A percentile compares a stretch with the other conserved stretches of the same genome.
Evolutionary conservation across 2,113 vertebrate genomes (phyloP).

Genomic region (Urocynchramus pylzowi): DNA sequence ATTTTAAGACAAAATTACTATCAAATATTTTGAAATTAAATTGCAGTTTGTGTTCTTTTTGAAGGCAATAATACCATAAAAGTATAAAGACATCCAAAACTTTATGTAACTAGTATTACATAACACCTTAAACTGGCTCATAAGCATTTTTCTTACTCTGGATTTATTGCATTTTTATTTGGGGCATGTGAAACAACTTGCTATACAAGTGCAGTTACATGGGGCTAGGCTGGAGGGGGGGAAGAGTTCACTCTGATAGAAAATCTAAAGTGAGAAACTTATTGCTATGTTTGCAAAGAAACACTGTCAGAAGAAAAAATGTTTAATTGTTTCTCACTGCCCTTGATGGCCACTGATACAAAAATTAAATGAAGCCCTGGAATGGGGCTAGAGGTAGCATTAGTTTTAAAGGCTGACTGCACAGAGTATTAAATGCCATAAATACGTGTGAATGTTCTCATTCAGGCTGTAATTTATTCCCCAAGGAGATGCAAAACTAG

Average conservation of each 20-base stretch:
- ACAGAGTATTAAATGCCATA: not conserved
- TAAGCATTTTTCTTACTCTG: slow-evolving; percentile 4
- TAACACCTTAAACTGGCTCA: slow-evolving; percentile 7
- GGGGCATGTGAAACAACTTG: not conserved
- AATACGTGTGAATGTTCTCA: slow-evolving; percentile 51
- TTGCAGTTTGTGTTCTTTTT: not conserved
- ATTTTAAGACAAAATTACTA: not conserved
- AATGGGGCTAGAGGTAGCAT: not conserved
- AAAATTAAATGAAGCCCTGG: not conserved
- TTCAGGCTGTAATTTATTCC: slow-evolving; percentile 48
- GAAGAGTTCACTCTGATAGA: not conserved
- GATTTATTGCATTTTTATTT: slow-evolving; percentile 17
- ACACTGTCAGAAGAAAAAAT: not conserved
- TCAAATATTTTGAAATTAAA: not conserved
- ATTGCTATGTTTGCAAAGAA: not conserved
- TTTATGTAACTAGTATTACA: slow-evolving; percentile 35
- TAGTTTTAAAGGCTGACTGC: not conserved
- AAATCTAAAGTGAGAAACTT: not conserved
- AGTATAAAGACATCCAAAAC: slow-evolving; percentile 4
- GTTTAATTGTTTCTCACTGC: not conserved
- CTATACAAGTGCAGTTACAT: not conserved
- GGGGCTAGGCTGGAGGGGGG: not conserved
- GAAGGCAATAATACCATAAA: not conserved
- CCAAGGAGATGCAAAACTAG: slow-evolving; percentile 31
- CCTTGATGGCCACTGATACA: not conserved